phyloP scores from a whole-genome alignment of 2,888 invertebrate genomes.

The Agrypnus murinus region DNA sequence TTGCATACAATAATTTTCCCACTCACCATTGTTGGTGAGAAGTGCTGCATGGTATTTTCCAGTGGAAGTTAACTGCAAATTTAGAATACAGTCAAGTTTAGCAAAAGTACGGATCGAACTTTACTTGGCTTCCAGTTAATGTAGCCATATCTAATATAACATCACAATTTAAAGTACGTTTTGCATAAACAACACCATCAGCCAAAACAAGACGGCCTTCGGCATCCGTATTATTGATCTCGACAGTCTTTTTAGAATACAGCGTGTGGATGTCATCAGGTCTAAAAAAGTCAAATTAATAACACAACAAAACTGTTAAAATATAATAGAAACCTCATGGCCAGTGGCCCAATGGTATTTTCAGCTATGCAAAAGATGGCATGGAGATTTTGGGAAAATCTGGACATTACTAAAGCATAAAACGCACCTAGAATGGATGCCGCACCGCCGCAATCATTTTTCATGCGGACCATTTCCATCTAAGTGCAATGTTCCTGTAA shows the following conservation, averaged over 20 bases:
- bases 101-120: neutral
- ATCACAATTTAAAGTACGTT: slow-evolving; percentile 85
- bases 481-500: slow-evolving; percentile 60
- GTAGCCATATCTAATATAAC: slow-evolving; percentile 94
- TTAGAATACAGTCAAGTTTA: neutral
- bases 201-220: slow-evolving; percentile 92
- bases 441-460: slow-evolving; percentile 95
- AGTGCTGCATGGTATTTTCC: slow-evolving; percentile 92
- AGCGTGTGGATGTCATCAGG: slow-evolving; percentile 94
- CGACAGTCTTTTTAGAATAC: slow-evolving; percentile 93
- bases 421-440: slow-evolving; percentile 92
- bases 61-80: slow-evolving; percentile 82
- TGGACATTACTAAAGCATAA: slow-evolving; percentile 81
- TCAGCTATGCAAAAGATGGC: slow-evolving; percentile 93
- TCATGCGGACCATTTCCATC: slow-evolving; percentile 94
- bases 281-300: no score
- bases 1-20: slow-evolving; percentile 77
- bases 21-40: slow-evolving; percentile 80
- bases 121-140: slow-evolving; percentile 90
- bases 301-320: neutral
- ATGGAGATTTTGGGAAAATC: slow-evolving; percentile 87
- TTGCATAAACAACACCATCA: slow-evolving; percentile 90
- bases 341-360: slow-evolving; percentile 88
- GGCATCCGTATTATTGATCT: slow-evolving; percentile 95
- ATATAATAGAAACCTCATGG: slow-evolving; percentile 73